phyloP scores from a whole-genome alignment of 2,888 invertebrate species.

The Calameuta pallipes region DNA sequence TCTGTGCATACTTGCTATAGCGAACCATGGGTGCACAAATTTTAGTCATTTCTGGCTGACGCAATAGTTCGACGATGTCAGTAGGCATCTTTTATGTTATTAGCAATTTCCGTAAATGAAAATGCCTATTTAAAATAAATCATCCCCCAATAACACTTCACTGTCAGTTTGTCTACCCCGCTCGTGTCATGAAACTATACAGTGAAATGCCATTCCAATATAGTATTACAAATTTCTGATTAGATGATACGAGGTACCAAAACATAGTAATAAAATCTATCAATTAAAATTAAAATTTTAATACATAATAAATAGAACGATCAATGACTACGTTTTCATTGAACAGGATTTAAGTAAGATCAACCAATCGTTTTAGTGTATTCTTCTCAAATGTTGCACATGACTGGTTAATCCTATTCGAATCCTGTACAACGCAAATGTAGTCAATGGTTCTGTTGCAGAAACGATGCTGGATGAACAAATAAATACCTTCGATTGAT shows the following conservation, averaged over 20 bases:
- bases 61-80: conserved; percentile 76
- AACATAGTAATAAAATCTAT: not conserved
- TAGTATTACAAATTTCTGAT: not conserved
- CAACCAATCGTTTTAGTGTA: not conserved
- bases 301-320: not conserved
- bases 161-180: not conserved
- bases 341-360: not conserved
- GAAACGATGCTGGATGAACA: not conserved
- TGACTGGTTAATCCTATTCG: not conserved
- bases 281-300: not conserved
- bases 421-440: not conserved
- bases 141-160: not conserved
- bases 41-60: conserved; percentile 72
- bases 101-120: not conserved
- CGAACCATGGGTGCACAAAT: conserved; percentile 97
- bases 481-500: not conserved
- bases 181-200: not conserved
- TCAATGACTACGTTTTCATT: not conserved
- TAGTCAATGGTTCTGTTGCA: not conserved
- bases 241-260: not conserved
- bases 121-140: not conserved
- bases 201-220: not conserved
- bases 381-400: not conserved
- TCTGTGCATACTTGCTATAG: conserved; percentile 80
- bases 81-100: conserved; percentile 42